A percentile compares a stretch with the other conserved stretches of the same genome.
phyloP scores from a whole-genome alignment of 2,888 invertebrate species.

The Watsonalla cultraria region DNA sequence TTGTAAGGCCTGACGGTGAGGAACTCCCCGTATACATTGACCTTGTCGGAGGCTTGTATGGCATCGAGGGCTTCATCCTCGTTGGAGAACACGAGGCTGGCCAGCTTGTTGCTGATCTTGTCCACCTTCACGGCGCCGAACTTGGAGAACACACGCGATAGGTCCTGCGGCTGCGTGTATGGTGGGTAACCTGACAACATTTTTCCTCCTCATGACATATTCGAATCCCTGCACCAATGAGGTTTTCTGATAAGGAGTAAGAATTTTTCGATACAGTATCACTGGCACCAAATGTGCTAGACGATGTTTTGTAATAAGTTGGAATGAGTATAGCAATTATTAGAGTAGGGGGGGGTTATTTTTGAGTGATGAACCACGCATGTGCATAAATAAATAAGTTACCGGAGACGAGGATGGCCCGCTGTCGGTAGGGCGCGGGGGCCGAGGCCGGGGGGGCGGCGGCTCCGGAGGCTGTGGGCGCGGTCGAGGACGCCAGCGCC shows the following conservation, averaged over 20 bases:
- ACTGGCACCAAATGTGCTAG: no score
- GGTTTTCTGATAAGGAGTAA: no score
- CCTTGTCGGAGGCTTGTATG: slow-evolving; percentile 20
- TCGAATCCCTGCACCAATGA: no score
- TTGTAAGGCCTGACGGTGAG: slow-evolving; percentile 32
- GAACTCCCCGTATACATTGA: slow-evolving; percentile 50
- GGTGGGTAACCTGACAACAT: slow-evolving; percentile 46
- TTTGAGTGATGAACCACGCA: no score
- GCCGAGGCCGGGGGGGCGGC: slow-evolving; percentile 4
- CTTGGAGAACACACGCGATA: slow-evolving; percentile 34
- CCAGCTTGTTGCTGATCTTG: slow-evolving; percentile 23
- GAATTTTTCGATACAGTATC: no score
- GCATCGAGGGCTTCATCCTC: slow-evolving; percentile 31
- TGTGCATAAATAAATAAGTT: no score
- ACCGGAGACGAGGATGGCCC: no score
- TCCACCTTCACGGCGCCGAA: slow-evolving; percentile 43
- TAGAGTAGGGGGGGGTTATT: no score
- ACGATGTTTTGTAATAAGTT: no score
- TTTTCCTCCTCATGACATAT: no score
- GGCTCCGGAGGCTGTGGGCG: slow-evolving; percentile 3
- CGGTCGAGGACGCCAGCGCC: slow-evolving; percentile 1
- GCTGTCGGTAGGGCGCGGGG: not conserved
- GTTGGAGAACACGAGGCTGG: slow-evolving; percentile 30
- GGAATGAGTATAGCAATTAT: no score
- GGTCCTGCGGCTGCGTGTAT: slow-evolving; percentile 46